A percentile compares a stretch with the other conserved stretches of the same genome.
phyloP scores from a whole-genome alignment of 53 echinoderm and acorn worm genomes.

The Zoroaster sp. region DNA sequence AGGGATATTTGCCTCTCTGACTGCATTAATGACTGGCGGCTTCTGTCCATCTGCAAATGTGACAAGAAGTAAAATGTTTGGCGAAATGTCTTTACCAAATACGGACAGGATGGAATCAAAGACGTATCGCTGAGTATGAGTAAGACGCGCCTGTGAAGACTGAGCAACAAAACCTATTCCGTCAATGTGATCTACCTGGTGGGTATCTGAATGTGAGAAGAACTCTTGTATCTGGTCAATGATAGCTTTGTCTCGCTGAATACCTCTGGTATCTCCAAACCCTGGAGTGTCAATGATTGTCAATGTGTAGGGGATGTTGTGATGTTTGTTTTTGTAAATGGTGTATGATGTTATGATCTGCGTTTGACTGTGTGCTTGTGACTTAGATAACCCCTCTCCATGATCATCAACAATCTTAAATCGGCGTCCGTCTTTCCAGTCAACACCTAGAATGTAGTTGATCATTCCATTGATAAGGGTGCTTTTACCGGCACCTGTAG shows the following conservation, averaged over 20 bases:
- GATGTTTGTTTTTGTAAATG: constrained; percentile 5
- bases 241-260: constrained; percentile 66
- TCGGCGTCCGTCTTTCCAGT: constrained; percentile 57
- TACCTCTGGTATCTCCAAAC: constrained; percentile 65
- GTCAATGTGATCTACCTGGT: constrained; percentile 64
- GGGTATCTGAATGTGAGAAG: constrained; percentile 15
- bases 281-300: constrained; percentile 79
- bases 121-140: constrained; percentile 57
- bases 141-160: constrained; percentile 52
- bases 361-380: constrained; percentile 63
- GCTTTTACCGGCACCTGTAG: constrained; percentile 69
- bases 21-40: constrained; percentile 55
- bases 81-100: constrained; percentile 66
- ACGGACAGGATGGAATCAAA: constrained; percentile 61
- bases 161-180: constrained; percentile 66
- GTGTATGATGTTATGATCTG: constrained; percentile 67
- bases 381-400: not conserved
- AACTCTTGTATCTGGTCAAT: constrained; percentile 59
- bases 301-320: constrained; percentile 20
- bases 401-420: constrained; percentile 50
- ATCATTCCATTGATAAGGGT: constrained; percentile 68
- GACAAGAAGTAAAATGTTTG: constrained; percentile 56
- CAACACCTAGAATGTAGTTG: constrained; percentile 53
- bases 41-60: constrained; percentile 63
- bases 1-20: constrained; percentile 46